Conservation (phyloP, 2,888 invertebrate species). For the Sinohyriopsis cumingii region DNA sequence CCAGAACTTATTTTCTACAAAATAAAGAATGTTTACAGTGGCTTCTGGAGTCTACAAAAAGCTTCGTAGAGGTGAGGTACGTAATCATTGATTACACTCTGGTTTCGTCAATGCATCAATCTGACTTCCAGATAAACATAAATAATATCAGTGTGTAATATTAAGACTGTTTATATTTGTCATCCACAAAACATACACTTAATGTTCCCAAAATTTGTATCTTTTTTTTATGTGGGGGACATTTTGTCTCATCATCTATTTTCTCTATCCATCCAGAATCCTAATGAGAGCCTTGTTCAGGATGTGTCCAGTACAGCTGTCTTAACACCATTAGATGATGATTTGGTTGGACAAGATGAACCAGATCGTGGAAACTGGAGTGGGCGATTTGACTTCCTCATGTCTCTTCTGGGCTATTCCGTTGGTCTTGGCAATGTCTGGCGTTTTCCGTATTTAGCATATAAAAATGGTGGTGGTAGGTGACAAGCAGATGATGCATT, state of each 20-base stretch:
- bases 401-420: conserved; percentile 65
- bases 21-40: no score
- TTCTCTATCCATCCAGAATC: conserved; percentile 34
- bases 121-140: no score
- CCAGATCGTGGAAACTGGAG: conserved; percentile 65
- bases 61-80: no score
- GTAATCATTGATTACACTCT: no score
- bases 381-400: conserved; percentile 65
- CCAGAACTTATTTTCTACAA: no score
- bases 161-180: no score
- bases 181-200: no score
- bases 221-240: not conserved
- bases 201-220: not conserved
- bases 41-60: no score
- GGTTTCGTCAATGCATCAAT: no score
- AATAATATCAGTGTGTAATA: no score
- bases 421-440: conserved; percentile 72
- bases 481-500: not conserved
- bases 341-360: conserved; percentile 50
- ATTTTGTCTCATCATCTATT: not conserved
- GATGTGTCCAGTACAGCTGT: conserved; percentile 66
- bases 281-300: conserved; percentile 53
- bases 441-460: conserved; percentile 77
- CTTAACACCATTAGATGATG: conserved; percentile 61
- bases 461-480: conserved; percentile 68